Evolutionary conservation across 2,113 vertebrate species (phyloP).

Genomic region (Notiomystis cincta): DNA sequence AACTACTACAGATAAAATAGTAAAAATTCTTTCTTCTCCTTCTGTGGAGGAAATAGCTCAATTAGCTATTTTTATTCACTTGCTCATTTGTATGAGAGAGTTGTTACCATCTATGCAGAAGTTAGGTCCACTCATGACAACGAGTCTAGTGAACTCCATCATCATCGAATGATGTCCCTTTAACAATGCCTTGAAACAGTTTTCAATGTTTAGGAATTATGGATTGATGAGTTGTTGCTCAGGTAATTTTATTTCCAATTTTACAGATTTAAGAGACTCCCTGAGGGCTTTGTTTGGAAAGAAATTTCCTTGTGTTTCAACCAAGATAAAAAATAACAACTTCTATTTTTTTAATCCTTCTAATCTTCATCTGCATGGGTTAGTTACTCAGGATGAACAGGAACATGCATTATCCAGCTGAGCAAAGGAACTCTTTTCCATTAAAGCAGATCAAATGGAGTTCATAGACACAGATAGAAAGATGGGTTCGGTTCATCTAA

Average conservation of each 20-base stretch:
- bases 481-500: not conserved
- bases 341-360: not conserved
- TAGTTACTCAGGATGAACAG: not conserved
- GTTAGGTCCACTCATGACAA: not conserved
- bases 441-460: not conserved
- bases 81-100: not conserved
- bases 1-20: not conserved
- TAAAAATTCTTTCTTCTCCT: conserved; percentile 1
- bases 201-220: not conserved
- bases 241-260: not conserved
- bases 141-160: not conserved
- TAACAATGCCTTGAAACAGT: not conserved
- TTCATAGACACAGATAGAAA: not conserved
- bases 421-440: not conserved
- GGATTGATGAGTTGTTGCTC: not conserved
- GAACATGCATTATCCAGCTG: not conserved
- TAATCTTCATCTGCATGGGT: not conserved
- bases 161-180: not conserved
- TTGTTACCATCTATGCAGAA: not conserved
- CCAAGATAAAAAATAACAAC: rapidly evolving
- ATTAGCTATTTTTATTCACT: conserved; percentile 41
- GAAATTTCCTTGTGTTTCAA: not conserved
- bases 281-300: not conserved
- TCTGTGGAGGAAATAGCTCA: conserved; percentile 21
- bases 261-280: not conserved